A percentile compares a stretch with the other conserved stretches of the same genome.
Conservation (phyloP, 2,888 invertebrate genomes). For the Drosophila paramelanica region DNA sequence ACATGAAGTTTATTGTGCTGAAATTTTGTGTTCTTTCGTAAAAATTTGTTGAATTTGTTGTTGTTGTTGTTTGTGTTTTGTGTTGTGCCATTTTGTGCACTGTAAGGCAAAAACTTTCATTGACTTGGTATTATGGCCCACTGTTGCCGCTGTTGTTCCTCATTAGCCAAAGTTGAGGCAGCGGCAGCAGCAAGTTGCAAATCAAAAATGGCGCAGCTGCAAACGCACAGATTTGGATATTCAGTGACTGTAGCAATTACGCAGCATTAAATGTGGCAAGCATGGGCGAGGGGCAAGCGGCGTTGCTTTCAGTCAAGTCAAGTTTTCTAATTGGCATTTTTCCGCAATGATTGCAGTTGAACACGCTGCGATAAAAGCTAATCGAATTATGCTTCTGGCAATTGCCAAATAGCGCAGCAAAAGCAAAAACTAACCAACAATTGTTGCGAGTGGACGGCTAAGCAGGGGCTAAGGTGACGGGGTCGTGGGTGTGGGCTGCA, state of each 20-base stretch:
- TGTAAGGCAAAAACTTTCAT: slow-evolving; percentile 62
- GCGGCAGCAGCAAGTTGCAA: slow-evolving; percentile 31
- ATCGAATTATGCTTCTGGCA: slow-evolving; percentile 76
- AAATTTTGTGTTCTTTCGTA: slow-evolving; percentile 43
- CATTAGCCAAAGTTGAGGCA: slow-evolving; percentile 59
- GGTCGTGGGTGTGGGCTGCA: slow-evolving; percentile 11
- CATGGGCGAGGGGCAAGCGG: background rate
- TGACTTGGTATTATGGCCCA: slow-evolving; percentile 46
- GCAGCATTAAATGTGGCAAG: slow-evolving; percentile 5
- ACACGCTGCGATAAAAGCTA: slow-evolving; percentile 77
- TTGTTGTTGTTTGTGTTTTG: slow-evolving; percentile 37
- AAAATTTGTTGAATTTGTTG: slow-evolving; percentile 40
- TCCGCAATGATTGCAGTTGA: slow-evolving; percentile 72
- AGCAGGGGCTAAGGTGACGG: no score
- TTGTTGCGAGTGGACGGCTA: slow-evolving; percentile 23
- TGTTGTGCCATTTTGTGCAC: slow-evolving; percentile 41
- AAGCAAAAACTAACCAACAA: slow-evolving; percentile 42
- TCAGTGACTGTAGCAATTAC: slow-evolving; percentile 32
- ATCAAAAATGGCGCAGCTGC: slow-evolving; percentile 42
- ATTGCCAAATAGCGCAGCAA: slow-evolving; percentile 49
- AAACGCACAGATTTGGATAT: slow-evolving; percentile 18
- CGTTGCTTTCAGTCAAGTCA: slow-evolving; percentile 5
- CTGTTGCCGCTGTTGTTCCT: slow-evolving; percentile 35
- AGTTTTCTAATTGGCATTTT: slow-evolving; percentile 78
- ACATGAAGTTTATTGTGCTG: slow-evolving; percentile 68